These are phyloP conservation scores for Drosophila willistoni DNA, from an alignment of 1,140 invertebrate species.

Conservation along the genomic window DNA sequence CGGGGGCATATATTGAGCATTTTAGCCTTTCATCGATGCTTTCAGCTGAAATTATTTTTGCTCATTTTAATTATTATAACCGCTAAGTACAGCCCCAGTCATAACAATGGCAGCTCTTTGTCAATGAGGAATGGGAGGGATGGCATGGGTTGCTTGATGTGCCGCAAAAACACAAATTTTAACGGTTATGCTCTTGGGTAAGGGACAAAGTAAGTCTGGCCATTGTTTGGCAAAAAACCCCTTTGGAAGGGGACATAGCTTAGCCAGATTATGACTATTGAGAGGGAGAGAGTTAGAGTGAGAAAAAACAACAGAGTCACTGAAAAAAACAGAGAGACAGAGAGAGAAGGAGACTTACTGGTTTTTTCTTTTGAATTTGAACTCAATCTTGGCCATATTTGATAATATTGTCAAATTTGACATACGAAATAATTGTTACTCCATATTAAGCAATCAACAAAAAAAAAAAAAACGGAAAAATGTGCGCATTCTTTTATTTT, in stretches of 20 bases:
- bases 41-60: slow-evolving; percentile 76
- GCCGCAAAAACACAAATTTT: slow-evolving; percentile 70
- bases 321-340: neutral
- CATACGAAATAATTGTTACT: too few species aligned
- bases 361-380: too few species aligned
- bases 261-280: slow-evolving; percentile 4
- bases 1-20: slow-evolving; percentile 71
- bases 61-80: slow-evolving; percentile 82
- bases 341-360: neutral
- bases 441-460: neutral
- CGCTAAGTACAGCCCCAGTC: slow-evolving; percentile 55
- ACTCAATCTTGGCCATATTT: neutral
- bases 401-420: neutral
- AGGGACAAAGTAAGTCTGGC: slow-evolving; percentile 14
- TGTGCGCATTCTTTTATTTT: slow-evolving; percentile 46
- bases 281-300: too few species aligned
- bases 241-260: neutral
- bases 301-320: too few species aligned
- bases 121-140: neutral
- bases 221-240: slow-evolving; percentile 1
- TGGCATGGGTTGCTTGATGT: slow-evolving; percentile 21
- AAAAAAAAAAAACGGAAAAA: neutral
- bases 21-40: slow-evolving; percentile 81
- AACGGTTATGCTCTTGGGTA: slow-evolving; percentile 62
- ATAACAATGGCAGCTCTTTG: slow-evolving; percentile 19